Conservation (phyloP, 2,113 vertebrate species). For the Bolborhynchus lineola region DNA sequence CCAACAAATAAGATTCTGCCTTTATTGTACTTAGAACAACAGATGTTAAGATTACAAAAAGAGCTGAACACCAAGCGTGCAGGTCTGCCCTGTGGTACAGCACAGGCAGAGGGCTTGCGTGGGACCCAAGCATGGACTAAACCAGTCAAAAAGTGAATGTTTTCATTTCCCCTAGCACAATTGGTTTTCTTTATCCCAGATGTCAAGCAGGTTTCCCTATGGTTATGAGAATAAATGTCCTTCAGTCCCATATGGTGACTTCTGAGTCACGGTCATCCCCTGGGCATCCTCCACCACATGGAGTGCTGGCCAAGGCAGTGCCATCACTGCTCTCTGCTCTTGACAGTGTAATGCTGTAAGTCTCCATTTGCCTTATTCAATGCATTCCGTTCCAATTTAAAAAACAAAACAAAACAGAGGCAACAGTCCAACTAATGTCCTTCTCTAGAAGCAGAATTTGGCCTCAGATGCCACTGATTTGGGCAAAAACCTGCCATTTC, state of each 20-base stretch:
- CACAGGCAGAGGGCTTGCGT: neutral
- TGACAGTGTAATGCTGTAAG: accelerated
- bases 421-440: neutral
- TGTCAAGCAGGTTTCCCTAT: neutral
- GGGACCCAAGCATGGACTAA: neutral
- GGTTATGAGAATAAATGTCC: neutral
- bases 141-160: neutral
- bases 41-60: slow-evolving; percentile 66
- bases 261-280: neutral
- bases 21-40: slow-evolving; percentile 68
- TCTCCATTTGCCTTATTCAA: neutral
- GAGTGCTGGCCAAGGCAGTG: accelerated
- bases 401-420: neutral
- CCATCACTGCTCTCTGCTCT: accelerated
- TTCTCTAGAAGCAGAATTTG: neutral
- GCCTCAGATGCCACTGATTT: neutral
- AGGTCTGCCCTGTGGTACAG: neutral
- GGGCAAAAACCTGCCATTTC: neutral
- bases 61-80: slow-evolving; percentile 42
- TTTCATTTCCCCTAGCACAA: neutral
- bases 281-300: neutral
- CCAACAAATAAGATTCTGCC: slow-evolving; percentile 54
- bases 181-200: neutral
- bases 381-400: neutral
- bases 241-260: accelerated